Percentiles rank a stretch among this genome's conserved stretches.
These are phyloP conservation scores for Asbolus verrucosus DNA, from an alignment of 1,140 invertebrate genomes.

Conservation along the genomic window DNA sequence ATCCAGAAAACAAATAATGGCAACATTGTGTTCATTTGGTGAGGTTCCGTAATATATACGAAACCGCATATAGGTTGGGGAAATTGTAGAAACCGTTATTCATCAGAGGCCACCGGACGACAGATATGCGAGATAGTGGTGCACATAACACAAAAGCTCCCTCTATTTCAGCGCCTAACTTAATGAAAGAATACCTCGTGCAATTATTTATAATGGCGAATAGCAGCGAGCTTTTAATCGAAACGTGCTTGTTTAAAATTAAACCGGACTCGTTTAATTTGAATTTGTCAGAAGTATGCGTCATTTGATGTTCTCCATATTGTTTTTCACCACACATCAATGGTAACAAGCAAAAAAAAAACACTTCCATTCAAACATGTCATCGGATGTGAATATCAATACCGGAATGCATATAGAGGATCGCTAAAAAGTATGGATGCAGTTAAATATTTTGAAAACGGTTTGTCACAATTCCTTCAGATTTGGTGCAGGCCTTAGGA, in stretches of 20 bases:
- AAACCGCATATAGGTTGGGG: background rate
- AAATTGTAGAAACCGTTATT: background rate
- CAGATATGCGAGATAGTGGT: constrained; percentile 35
- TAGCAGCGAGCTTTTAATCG: background rate
- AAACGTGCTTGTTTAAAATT: constrained; percentile 31
- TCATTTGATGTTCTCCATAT: constrained; percentile 8
- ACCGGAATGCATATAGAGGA: too few relatives aligned
- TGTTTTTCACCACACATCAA: constrained; percentile 1
- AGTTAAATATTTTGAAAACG: too few relatives aligned
- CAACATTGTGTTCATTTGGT: too few relatives aligned
- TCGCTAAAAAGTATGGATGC: too few relatives aligned
- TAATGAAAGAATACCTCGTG: constrained; percentile 24
- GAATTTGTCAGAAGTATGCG: constrained; percentile 29
- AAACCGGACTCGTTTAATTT: constrained; percentile 25
- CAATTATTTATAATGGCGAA: constrained; percentile 15
- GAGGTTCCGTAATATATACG: too few relatives aligned
- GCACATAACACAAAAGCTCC: constrained; percentile 19
- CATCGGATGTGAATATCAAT: too few relatives aligned
- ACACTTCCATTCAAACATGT: too few relatives aligned
- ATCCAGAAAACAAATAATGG: too few relatives aligned
- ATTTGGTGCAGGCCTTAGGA: too few relatives aligned
- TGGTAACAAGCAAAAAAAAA: too few relatives aligned
- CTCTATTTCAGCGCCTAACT: constrained; percentile 19
- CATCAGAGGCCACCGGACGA: constrained; percentile 24
- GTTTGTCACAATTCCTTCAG: too few relatives aligned